Evolutionary conservation across 2,113 vertebrate genomes (phyloP), one percentile per base, ranked within the genome.

Genomic region (Dipodomys stephensi): DNA sequence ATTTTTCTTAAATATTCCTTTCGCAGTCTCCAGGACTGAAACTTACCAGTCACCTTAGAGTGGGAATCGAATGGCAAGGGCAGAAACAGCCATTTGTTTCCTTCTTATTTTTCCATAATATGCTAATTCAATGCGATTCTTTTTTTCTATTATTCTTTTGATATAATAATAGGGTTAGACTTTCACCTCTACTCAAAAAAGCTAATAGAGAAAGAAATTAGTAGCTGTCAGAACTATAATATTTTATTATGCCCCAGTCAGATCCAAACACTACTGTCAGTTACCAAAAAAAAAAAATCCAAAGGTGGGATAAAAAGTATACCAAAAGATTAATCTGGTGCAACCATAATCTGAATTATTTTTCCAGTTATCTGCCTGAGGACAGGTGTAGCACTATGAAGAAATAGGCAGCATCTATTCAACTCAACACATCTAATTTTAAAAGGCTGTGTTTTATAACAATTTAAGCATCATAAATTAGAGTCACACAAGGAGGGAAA

Each of bases 11-110:
- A 96, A 95, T 97, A 97, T 97, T 96, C 96, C 97, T 95, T 97
- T 96, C 15, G 82, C 87, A 94, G 95, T 94, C 95, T 95, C 96
- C 91, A 46, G 96, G 96, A 97, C 94, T 95, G 96, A 96, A 95
- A 97, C 12, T 7, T 72, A 3, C 78, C 92, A 71, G 96, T 98
- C 96, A 96, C 96, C 96, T 97, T 93, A 97, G 96, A 97, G 90
- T 88, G 95, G 88, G 88, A 96, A 97, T 97, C 96, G 96, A 97
- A 97, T 73, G 91, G 94, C 94, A 98, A 95, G 91, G 95, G 96
- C 85, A 97, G 97, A 98, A 97, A 92, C 94, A 96, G 96, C 81
- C 95, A 16, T 46, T 7, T 46, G 94, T 94, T 95, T 96, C 90
- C 81, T 96, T 57, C 53, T 87, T 95, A 82, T 93, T 97, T 97